These are phyloP conservation scores for Allygus modestus DNA, from an alignment of 2,888 invertebrate species.

Conservation along the genomic window DNA sequence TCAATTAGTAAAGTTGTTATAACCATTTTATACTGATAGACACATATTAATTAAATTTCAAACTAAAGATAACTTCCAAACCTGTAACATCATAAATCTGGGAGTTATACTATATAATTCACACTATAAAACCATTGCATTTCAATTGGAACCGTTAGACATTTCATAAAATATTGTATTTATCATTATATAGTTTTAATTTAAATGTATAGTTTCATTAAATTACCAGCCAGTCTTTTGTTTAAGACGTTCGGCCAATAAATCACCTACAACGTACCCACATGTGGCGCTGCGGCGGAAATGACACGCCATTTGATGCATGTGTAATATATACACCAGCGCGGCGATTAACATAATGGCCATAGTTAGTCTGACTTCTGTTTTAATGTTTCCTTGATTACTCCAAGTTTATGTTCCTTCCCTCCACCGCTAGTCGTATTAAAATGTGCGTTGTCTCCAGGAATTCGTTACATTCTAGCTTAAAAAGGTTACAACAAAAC, in stretches of 20 bases:
- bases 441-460: background rate
- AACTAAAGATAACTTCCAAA: too few relatives aligned
- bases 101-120: too few relatives aligned
- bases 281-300: background rate
- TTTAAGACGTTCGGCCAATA: background rate
- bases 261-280: background rate
- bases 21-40: too few relatives aligned
- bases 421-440: background rate
- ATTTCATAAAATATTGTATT: too few relatives aligned
- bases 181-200: too few relatives aligned
- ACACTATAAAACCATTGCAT: too few relatives aligned
- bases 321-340: constrained; percentile 38
- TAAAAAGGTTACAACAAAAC: too few relatives aligned
- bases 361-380: constrained; percentile 32
- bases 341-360: constrained; percentile 36
- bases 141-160: too few relatives aligned
- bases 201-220: background rate
- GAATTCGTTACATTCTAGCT: too few relatives aligned
- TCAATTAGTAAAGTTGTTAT: too few relatives aligned
- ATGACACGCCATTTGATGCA: constrained; percentile 43
- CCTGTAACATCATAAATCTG: too few relatives aligned
- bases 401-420: background rate
- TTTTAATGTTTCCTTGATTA: constrained; percentile 50
- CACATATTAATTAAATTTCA: too few relatives aligned
- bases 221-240: background rate